phyloP scores from a whole-genome alignment of 2,888 invertebrate species.

The Drosophila antonietae region DNA sequence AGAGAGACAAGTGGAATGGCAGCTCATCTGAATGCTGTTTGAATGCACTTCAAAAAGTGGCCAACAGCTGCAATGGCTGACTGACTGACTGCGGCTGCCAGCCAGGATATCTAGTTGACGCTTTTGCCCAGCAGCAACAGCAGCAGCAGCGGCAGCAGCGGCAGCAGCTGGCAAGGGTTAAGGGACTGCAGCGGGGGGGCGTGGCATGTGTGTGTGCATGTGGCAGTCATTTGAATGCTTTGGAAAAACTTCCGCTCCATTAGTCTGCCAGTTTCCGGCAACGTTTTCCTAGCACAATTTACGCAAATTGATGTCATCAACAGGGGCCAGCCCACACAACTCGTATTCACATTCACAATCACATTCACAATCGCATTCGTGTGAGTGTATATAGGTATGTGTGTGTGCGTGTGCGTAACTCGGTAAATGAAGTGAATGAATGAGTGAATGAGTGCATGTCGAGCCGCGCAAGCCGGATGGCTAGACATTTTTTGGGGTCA shows the following conservation, averaged over 20 bases:
- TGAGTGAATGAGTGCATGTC: slow-evolving; percentile 45
- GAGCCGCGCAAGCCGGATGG: slow-evolving; percentile 56
- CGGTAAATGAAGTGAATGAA: slow-evolving; percentile 69
- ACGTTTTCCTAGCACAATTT: slow-evolving; percentile 81
- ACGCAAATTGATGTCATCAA: slow-evolving; percentile 82
- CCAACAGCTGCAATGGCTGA: slow-evolving; percentile 41
- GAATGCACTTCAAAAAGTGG: slow-evolving; percentile 60
- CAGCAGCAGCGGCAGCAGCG: not conserved
- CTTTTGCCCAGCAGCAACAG: slow-evolving; percentile 1
- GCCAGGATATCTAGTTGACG: slow-evolving; percentile 20
- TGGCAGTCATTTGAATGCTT: slow-evolving; percentile 74
- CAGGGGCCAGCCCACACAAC: slow-evolving; percentile 54
- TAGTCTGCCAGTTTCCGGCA: slow-evolving; percentile 82
- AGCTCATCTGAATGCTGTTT: slow-evolving; percentile 75
- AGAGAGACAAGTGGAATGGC: not conserved
- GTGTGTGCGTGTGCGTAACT: slow-evolving; percentile 67
- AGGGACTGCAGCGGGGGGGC: not conserved
- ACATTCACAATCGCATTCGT: slow-evolving; percentile 14
- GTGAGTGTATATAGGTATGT: not conserved
- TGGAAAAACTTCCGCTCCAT: slow-evolving; percentile 82
- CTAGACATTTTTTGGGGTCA: slow-evolving; percentile 69
- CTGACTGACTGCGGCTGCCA: slow-evolving; percentile 31
- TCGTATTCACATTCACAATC: slow-evolving; percentile 32
- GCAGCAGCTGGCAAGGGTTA: slow-evolving; percentile 10
- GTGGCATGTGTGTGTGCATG: slow-evolving; percentile 18